These are phyloP conservation scores for Aquatica leii DNA, from an alignment of 2,888 invertebrate species.

Conservation along the genomic window DNA sequence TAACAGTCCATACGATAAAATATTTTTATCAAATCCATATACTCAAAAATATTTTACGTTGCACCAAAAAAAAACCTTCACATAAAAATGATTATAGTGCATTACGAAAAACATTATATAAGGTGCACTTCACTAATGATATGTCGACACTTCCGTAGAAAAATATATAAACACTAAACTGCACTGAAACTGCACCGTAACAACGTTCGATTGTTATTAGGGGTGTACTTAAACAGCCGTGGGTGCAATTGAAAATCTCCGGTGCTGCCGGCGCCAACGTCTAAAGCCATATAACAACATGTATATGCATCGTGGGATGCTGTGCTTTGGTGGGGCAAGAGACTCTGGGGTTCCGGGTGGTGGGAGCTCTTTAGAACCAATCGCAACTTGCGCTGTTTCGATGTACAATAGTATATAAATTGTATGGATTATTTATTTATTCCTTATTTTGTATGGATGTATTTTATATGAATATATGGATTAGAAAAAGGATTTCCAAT, in stretches of 20 bases:
- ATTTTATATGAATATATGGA: conserved; percentile 60
- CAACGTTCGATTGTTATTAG: conserved; percentile 27
- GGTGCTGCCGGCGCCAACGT: conserved; percentile 54
- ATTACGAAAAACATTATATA: conserved; percentile 17
- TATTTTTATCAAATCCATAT: conserved; percentile 1
- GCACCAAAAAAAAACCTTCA: background rate
- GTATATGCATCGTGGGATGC: conserved; percentile 59
- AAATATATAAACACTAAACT: conserved; percentile 22
- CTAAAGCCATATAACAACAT: conserved; percentile 59
- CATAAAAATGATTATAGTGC: conserved; percentile 8
- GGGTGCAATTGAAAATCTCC: conserved; percentile 36
- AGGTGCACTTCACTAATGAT: conserved; percentile 37
- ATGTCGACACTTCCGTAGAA: conserved; percentile 32
- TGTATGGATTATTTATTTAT: conserved; percentile 64
- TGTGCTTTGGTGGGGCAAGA: conserved; percentile 55
- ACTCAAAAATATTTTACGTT: background rate
- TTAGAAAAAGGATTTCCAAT: conserved; percentile 37
- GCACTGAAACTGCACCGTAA: conserved; percentile 19
- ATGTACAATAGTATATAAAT: conserved; percentile 63
- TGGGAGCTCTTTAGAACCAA: conserved; percentile 43
- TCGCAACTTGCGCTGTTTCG: conserved; percentile 47
- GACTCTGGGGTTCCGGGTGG: conserved; percentile 42
- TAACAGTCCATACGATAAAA: conserved; percentile 27
- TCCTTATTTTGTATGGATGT: conserved; percentile 61
- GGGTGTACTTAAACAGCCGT: conserved; percentile 36